phyloP scores from a whole-genome alignment of 2,888 invertebrate species.

The Ditylenchus weischeri region DNA sequence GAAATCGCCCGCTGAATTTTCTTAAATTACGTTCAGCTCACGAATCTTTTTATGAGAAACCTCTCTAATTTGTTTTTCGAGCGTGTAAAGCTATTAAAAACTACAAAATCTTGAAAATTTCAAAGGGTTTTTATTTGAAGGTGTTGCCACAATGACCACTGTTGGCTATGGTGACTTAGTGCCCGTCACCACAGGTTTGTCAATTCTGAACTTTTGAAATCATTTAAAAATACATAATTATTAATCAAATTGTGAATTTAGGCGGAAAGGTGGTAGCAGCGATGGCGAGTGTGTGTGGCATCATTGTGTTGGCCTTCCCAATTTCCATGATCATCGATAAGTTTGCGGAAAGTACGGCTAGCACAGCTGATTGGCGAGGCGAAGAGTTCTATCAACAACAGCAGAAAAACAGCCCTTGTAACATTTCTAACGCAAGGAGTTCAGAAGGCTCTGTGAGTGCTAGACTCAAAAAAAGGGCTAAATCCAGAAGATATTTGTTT shows the following conservation, averaged over 20 bases:
- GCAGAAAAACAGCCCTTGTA: too few relatives aligned
- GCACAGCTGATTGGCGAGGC: neutral
- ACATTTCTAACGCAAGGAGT: too few relatives aligned
- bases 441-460: too few relatives aligned
- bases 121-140: too few relatives aligned
- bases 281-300: conserved; percentile 54
- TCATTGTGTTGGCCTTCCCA: conserved; percentile 53
- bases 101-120: too few relatives aligned
- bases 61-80: too few relatives aligned
- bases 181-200: conserved; percentile 49
- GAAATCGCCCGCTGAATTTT: too few relatives aligned
- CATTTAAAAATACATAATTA: neutral
- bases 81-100: too few relatives aligned
- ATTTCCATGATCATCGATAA: conserved; percentile 58
- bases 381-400: too few relatives aligned
- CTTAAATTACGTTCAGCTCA: too few relatives aligned
- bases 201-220: neutral
- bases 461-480: conserved; percentile 12
- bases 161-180: conserved; percentile 54
- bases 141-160: conserved; percentile 37
- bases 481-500: conserved; percentile 33
- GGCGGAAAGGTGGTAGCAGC: conserved; percentile 55
- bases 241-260: neutral
- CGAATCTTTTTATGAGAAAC: too few relatives aligned
- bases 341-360: conserved; percentile 53